phyloP scores from a whole-genome alignment of 1,140 invertebrate genomes.

The Pectinophora gossypiella region DNA sequence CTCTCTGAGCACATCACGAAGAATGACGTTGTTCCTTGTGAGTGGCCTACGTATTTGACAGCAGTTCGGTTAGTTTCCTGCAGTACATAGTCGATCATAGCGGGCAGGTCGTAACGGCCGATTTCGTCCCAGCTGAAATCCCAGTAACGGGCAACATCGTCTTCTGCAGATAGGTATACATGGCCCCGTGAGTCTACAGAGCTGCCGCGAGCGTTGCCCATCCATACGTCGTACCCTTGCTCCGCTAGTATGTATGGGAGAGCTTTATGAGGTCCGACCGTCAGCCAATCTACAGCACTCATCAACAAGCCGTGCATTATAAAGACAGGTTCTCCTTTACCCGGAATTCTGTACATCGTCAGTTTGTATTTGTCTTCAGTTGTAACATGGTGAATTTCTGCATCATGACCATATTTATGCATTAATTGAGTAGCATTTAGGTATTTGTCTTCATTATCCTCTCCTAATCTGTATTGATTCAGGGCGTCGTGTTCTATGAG shows the following conservation, averaged over 20 bases:
- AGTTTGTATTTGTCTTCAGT: conserved; percentile 70
- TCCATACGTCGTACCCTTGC: conserved; percentile 85
- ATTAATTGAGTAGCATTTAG: no score
- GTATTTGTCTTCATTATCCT: no score
- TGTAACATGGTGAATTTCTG: no score
- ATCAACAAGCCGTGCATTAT: conserved; percentile 79
- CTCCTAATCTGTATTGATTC: no score
- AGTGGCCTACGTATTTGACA: conserved; percentile 77
- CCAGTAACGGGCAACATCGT: conserved; percentile 67
- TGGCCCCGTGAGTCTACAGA: conserved; percentile 76
- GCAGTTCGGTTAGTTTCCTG: conserved; percentile 57
- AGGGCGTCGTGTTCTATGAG: no score
- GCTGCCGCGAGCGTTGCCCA: conserved; percentile 81
- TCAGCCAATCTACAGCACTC: conserved; percentile 79
- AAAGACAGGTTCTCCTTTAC: conserved; percentile 25
- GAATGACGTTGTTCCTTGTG: conserved; percentile 70
- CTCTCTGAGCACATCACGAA: conserved; percentile 30
- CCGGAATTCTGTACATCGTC: conserved; percentile 49
- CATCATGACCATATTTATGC: no score
- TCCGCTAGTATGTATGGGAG: conserved; percentile 80
- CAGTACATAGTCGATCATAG: conserved; percentile 80
- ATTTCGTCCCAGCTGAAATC: conserved; percentile 80
- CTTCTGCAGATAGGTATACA: conserved; percentile 56
- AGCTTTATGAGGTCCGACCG: conserved; percentile 77
- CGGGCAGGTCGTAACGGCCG: conserved; percentile 81